phyloP scores from a whole-genome alignment of 1,140 invertebrate genomes.

The Aphelenchoides besseyi region DNA sequence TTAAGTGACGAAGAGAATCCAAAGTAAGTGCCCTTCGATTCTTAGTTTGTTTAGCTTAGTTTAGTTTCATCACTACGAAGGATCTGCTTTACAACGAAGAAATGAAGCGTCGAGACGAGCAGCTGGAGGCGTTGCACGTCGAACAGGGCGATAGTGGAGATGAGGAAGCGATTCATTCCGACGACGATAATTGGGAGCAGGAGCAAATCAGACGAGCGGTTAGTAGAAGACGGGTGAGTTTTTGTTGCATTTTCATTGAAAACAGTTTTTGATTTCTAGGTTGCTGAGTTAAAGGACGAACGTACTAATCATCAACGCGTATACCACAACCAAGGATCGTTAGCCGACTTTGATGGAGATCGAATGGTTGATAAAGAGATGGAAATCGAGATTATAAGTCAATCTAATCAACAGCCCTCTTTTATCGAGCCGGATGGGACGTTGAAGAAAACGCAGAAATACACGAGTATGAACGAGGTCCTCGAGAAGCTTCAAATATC shows the following conservation, averaged over 20 bases:
- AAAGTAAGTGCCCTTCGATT: neutral
- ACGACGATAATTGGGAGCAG: constrained; percentile 34
- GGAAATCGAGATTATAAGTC: constrained; percentile 40
- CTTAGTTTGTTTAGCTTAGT: constrained; percentile 22
- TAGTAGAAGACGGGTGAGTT: constrained; percentile 38
- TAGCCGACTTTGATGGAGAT: neutral
- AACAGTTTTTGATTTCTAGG: constrained; percentile 33
- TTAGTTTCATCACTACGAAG: constrained; percentile 47
- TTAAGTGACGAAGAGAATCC: constrained; percentile 48
- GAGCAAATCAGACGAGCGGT: constrained; percentile 51
- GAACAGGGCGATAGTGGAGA: constrained; percentile 47
- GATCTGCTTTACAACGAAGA: constrained; percentile 39
- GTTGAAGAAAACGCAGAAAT: constrained; percentile 6
- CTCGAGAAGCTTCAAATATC: constrained; percentile 19
- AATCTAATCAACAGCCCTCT: constrained; percentile 22
- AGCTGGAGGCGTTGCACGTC: constrained; percentile 33
- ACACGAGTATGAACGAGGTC: neutral
- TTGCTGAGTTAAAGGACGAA: constrained; percentile 44
- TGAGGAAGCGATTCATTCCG: constrained; percentile 8
- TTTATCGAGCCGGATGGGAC: constrained; percentile 12
- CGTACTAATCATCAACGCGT: constrained; percentile 25
- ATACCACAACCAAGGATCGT: constrained; percentile 27
- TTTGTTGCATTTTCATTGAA: constrained; percentile 25
- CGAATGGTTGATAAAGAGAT: constrained; percentile 38
- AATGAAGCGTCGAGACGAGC: constrained; percentile 40